Evolutionary conservation across 2,888 invertebrate species (phyloP).

Genomic region (Andricus quercusramuli): DNA sequence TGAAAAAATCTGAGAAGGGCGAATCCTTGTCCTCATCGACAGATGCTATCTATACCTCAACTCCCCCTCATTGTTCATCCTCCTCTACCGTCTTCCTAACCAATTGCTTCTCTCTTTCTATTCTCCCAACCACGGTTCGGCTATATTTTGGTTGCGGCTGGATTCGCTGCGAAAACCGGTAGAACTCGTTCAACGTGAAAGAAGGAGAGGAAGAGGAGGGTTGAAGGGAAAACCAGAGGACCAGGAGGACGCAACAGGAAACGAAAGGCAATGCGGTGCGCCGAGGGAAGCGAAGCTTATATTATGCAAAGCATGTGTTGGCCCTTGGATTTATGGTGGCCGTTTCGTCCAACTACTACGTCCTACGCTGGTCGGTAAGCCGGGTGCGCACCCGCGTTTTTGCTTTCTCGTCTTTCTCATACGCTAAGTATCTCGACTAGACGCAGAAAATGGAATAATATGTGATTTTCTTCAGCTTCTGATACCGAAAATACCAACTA

Average conservation of each 20-base stretch:
- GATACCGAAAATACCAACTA: background rate
- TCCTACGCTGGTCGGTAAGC: slow-evolving; percentile 54
- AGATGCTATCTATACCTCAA: slow-evolving; percentile 61
- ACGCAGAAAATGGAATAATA: slow-evolving; percentile 25
- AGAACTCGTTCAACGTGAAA: slow-evolving; percentile 66
- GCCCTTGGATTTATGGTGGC: slow-evolving; percentile 73
- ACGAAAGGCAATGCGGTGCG: slow-evolving; percentile 55
- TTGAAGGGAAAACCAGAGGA: slow-evolving; percentile 44
- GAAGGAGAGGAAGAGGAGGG: slow-evolving; percentile 45
- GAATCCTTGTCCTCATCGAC: slow-evolving; percentile 60
- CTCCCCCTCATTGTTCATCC: slow-evolving; percentile 44
- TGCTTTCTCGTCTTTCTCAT: slow-evolving; percentile 52
- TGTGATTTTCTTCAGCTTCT: background rate
- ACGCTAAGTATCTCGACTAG: slow-evolving; percentile 11
- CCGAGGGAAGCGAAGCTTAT: slow-evolving; percentile 69
- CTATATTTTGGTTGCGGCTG: slow-evolving; percentile 54
- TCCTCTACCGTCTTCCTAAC: background rate
- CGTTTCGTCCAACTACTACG: slow-evolving; percentile 71
- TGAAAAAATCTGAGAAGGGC: slow-evolving; percentile 62
- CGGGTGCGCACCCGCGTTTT: slow-evolving; percentile 56
- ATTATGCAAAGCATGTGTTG: slow-evolving; percentile 77
- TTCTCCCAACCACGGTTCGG: slow-evolving; percentile 25
- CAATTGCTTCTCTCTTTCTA: slow-evolving; percentile 25
- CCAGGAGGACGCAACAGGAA: slow-evolving; percentile 17
- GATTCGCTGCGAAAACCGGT: slow-evolving; percentile 65